Evolutionary conservation across 35 echinoderm and acorn worm genomes (phyloP), one percentile per base, ranked within the genome.

Genomic region (Acanthaster planci): DNA sequence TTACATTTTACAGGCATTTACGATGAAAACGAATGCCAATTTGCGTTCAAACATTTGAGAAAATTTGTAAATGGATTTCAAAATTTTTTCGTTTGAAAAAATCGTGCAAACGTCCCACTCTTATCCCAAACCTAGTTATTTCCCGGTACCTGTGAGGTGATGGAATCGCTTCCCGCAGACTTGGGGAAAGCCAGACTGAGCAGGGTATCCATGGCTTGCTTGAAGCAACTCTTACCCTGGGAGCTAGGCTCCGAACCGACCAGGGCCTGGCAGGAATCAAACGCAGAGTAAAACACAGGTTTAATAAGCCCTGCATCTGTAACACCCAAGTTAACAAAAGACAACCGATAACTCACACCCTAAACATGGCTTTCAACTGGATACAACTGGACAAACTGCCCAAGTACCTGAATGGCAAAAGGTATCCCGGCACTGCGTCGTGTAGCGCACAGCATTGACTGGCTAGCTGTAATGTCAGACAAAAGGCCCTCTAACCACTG

Each of bases 381-480:
- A 7, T 21, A 67, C 7, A 36, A 7, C 64, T 26, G 64, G 4
- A 72, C 14, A 72, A 14, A 47, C 12, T 36, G 56, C 8, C 22
- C 42, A 47, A 6, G 42, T 84, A 97, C 94, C 90, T 97, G 94
- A 26, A 97, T 87, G 26, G 94, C 91, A 87, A 97, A 97, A 44
- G 94, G 95, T 1, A 98, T 86, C 2, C 95, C 95, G 55, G 95
- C 95, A 91, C 95, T 98, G 34, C 95, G 77, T 22, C 95, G 86
- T 16, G 95, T 98, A 23, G 95, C 95, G 93, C 95, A 98, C 15
- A 98, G 76, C 51, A 81, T 51, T 14, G 76, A 55, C 31, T 84
- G 59, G 30, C 57, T 83, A 51, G 51, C 50, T 17, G 87, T 91
- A 17, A 98, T 89, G 5, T 91, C 92, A 78, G 16, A 52, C 30